Base-by-base conservation (phyloP, 2,888 invertebrate genomes). In the Caradrina clavipalpis region DNA sequence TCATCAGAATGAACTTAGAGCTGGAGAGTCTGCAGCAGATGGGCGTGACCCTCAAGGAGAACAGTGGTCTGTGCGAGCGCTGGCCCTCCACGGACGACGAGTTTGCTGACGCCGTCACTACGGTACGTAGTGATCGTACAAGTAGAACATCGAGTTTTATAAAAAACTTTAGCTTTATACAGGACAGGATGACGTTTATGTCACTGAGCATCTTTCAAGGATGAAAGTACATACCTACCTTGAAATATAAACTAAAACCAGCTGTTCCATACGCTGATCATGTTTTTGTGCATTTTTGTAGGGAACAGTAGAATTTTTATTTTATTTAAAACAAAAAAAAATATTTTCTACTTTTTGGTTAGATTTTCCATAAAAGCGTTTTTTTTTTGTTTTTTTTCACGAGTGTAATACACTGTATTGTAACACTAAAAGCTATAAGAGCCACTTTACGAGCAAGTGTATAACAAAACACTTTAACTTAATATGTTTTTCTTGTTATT, bases 41-140 rank as follows among this genome's bases (percentile, higher is more conserved):
- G 88, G 92, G 92, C 2, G 88, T 90, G 17, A 88, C 90, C 0
- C 70, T 90, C 49, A 90, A 87, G 49, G 91, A 92, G 22, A 85
- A 86, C 59, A 78, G 74, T 8, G 82, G 74, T 2, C 82, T 89
- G 51, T 61, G 88, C 68, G 87, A 92, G 65, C 91, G 93, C 65
- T 88, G 93, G 89, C 88, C 94, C 0, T 96, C 96, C 11, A 94
- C 94, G 5, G 96, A 96, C 57, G 96, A 96, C 55, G 96, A 97
- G 73, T 96, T 96, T 69, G 91, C 94, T 17, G 97, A 97, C 84
- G 96, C 96, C 8, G 90, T 96, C 74, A 96, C 97, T 19, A 96
- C 96, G 76, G 97, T 97, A 88, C 55, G 77, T 51, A 39, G 2
- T 4, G 39, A 13, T 39, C 13, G 13, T 39, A 13, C 8, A 13